These are phyloP conservation scores for Microtus oregoni DNA, from an alignment of 2,113 vertebrate species.

Conservation along the genomic window DNA sequence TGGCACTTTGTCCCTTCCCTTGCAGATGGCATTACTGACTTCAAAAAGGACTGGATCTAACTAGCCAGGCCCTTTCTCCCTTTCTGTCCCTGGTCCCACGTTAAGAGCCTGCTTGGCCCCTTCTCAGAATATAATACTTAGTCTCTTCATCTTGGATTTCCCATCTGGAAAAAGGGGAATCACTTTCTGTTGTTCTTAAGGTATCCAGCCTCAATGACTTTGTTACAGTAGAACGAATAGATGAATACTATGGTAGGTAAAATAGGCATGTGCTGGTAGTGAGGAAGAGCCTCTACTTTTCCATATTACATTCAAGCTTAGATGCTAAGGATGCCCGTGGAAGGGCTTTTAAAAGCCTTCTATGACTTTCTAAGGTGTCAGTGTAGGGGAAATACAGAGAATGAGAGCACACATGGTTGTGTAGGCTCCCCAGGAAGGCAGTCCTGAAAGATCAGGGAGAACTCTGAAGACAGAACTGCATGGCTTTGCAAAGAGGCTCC, in stretches of 20 bases:
- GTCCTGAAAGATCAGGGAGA: not conserved
- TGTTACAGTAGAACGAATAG: too few species aligned
- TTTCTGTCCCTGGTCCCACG: not conserved
- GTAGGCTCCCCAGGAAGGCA: not conserved
- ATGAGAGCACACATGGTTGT: not conserved
- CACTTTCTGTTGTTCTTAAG: not conserved
- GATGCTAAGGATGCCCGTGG: not conserved
- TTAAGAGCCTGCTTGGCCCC: not conserved
- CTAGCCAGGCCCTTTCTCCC: not conserved
- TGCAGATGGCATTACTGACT: not conserved
- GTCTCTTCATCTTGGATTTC: not conserved
- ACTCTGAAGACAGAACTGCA: not conserved
- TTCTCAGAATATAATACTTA: not conserved
- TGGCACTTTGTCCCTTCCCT: not conserved
- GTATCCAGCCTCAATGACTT: not conserved
- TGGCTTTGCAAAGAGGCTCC: not conserved
- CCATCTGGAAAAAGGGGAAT: not conserved
- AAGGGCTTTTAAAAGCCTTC: not conserved
- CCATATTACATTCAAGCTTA: not conserved
- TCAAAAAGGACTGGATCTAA: not conserved
- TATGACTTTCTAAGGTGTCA: not conserved
- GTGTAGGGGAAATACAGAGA: not conserved
- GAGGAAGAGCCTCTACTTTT: not conserved
- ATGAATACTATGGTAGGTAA: not conserved
- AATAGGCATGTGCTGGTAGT: not conserved